Evolutionary conservation across 2,797 vertebrate species (phyloP).

Genomic region (Micrastur ruficollis): DNA sequence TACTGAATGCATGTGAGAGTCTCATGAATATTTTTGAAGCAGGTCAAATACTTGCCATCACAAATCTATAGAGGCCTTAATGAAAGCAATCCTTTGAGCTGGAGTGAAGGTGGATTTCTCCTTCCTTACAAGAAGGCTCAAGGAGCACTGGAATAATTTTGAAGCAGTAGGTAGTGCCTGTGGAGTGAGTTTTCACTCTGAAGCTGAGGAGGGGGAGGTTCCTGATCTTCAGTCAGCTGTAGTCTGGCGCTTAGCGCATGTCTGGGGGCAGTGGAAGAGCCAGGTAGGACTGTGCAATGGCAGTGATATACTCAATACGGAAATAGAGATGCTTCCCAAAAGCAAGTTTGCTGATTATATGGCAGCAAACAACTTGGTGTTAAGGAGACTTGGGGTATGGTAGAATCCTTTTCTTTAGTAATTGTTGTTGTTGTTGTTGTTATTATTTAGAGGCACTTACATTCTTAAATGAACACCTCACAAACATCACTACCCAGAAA

Average conservation of each 20-base stretch:
- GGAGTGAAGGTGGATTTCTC: conserved; percentile 20
- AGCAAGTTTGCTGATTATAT: neutral
- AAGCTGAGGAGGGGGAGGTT: neutral
- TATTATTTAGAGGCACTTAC: neutral
- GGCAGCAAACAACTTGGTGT: neutral
- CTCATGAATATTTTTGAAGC: conserved; percentile 50
- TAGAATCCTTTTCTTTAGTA: neutral
- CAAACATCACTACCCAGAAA: neutral
- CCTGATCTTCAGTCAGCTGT: neutral
- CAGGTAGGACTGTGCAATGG: neutral
- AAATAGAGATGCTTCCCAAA: neutral
- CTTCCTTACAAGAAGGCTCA: neutral
- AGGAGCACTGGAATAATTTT: neutral
- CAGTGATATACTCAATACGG: neutral
- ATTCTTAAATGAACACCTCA: neutral
- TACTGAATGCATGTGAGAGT: neutral
- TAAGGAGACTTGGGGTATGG: neutral
- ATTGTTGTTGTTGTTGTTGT: neutral
- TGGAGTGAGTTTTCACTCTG: neutral
- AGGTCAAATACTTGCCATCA: conserved; percentile 23
- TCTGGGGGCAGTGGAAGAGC: neutral
- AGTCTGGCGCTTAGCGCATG: neutral
- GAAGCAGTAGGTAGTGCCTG: neutral
- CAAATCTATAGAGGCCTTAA: conserved; percentile 17
- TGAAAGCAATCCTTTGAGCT: conserved; percentile 37